These are phyloP conservation scores for Axis porcinus DNA, from an alignment of 2,113 vertebrate species.

Conservation along the genomic window DNA sequence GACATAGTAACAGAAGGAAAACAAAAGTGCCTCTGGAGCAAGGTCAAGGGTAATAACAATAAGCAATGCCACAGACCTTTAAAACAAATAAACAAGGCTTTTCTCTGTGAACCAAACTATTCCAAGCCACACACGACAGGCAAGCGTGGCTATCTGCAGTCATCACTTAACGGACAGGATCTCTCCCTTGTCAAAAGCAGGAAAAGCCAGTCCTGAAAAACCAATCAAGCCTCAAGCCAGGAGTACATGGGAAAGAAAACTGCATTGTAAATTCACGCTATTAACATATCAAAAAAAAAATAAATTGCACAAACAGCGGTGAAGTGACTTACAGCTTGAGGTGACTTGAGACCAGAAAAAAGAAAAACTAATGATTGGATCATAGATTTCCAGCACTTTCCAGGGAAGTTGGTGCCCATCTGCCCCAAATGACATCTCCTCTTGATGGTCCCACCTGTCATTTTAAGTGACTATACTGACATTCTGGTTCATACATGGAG, in stretches of 20 bases:
- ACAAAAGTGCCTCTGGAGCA: neutral
- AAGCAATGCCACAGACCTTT: neutral
- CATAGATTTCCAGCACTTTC: neutral
- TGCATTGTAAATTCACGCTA: neutral
- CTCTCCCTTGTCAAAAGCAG: conserved; percentile 53
- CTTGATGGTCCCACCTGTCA: neutral
- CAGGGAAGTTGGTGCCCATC: neutral
- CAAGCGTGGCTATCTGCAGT: neutral
- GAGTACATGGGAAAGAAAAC: conserved; percentile 8
- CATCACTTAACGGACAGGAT: conserved; percentile 42
- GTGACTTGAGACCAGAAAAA: neutral
- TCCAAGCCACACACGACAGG: neutral
- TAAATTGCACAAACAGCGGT: neutral
- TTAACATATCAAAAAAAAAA: neutral
- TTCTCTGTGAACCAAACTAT: neutral
- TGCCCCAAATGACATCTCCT: neutral
- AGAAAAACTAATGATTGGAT: neutral
- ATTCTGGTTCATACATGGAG: neutral
- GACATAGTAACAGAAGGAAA: neutral
- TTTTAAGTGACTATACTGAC: neutral
- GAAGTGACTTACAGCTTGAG: neutral
- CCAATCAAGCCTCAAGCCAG: neutral
- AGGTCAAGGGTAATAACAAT: neutral
- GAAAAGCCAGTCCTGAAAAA: conserved; percentile 59
- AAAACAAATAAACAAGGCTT: neutral